phyloP scores from a whole-genome alignment of 2,113 vertebrate species.

The Prietella phreatophila region DNA sequence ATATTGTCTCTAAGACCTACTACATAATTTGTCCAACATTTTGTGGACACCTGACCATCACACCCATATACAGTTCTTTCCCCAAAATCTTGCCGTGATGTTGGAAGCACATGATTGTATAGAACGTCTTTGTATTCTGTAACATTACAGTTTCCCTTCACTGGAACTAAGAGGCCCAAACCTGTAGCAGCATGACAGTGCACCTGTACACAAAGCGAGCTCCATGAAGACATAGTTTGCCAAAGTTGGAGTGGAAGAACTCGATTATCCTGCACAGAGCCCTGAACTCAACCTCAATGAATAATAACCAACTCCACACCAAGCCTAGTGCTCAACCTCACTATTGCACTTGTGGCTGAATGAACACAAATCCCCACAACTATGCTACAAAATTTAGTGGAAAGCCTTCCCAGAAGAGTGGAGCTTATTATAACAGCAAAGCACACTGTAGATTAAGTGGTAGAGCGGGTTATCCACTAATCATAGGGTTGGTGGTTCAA shows the following conservation, averaged over 20 bases:
- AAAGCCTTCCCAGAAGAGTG: not conserved
- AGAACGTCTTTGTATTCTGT: not conserved
- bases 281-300: not conserved
- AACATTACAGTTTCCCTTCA: not conserved
- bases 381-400: not conserved
- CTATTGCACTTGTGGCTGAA: not conserved
- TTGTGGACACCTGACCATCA: not conserved
- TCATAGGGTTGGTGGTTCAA: no score
- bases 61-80: not conserved
- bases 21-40: not conserved
- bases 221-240: not conserved
- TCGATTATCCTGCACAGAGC: not conserved
- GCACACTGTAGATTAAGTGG: no score
- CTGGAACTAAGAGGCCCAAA: not conserved
- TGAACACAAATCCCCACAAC: not conserved
- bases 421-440: not conserved
- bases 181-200: not conserved
- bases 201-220: not conserved
- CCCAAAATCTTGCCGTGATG: not conserved
- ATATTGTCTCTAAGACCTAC: not conserved
- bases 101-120: not conserved
- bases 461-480: no score
- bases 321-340: not conserved
- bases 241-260: not conserved
- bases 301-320: not conserved